A percentile compares a stretch with the other conserved stretches of the same genome.
phyloP scores from a whole-genome alignment of 2,888 invertebrate species.

The Pollenia angustigena region DNA sequence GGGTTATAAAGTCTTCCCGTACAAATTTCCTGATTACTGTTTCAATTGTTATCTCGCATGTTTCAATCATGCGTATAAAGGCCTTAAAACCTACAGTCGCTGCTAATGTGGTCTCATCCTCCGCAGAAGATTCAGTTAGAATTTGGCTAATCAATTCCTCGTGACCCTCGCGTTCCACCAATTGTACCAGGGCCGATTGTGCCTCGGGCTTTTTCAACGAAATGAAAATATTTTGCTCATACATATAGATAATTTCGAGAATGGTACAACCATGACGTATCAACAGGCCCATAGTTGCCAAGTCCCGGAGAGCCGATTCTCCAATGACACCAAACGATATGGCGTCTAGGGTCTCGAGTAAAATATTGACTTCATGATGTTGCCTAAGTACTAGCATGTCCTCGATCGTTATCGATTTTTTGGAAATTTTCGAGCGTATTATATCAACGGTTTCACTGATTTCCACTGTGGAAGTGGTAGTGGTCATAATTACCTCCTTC shows the following conservation, averaged over 20 bases:
- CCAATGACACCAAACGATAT: slow-evolving; percentile 91
- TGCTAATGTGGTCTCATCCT: slow-evolving; percentile 90
- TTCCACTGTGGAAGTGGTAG: slow-evolving; percentile 80
- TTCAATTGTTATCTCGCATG: slow-evolving; percentile 92
- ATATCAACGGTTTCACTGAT: slow-evolving; percentile 85
- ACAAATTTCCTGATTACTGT: slow-evolving; percentile 93
- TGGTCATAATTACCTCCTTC: slow-evolving; percentile 77
- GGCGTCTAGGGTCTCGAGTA: slow-evolving; percentile 89
- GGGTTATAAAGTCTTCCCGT: slow-evolving; percentile 92
- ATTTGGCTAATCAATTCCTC: slow-evolving; percentile 92
- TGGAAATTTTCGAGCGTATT: slow-evolving; percentile 81
- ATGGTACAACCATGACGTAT: slow-evolving; percentile 90
- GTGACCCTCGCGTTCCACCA: slow-evolving; percentile 93
- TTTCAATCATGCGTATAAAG: slow-evolving; percentile 93
- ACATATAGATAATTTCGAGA: slow-evolving; percentile 90
- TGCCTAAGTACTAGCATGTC: slow-evolving; percentile 86
- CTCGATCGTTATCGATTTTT: slow-evolving; percentile 84
- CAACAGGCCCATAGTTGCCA: slow-evolving; percentile 92
- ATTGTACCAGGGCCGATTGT: slow-evolving; percentile 92
- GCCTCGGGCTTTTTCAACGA: slow-evolving; percentile 91
- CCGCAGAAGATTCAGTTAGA: slow-evolving; percentile 91
- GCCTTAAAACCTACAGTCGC: slow-evolving; percentile 93
- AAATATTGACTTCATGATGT: slow-evolving; percentile 90
- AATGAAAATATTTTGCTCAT: slow-evolving; percentile 91
- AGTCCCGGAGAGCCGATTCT: slow-evolving; percentile 90